phyloP scores from a whole-genome alignment of 2,797 vertebrate species.

The Rhinella marina region DNA sequence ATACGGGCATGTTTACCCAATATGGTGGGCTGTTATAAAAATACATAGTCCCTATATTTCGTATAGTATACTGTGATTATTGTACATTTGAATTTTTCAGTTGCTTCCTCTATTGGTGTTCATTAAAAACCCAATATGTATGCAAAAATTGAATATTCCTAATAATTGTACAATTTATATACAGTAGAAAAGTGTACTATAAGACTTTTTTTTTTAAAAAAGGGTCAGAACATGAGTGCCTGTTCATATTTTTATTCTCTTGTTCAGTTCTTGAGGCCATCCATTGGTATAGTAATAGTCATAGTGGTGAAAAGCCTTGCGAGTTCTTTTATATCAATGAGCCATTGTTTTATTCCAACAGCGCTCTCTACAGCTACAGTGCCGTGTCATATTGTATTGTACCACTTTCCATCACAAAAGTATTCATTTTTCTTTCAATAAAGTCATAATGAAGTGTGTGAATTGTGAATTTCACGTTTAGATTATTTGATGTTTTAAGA shows the following conservation, averaged over 20 bases:
- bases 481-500: neutral
- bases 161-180: neutral
- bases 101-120: neutral
- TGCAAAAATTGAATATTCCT: neutral
- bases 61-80: neutral
- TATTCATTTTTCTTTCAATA: neutral
- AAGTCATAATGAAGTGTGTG: neutral
- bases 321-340: constrained; percentile 32
- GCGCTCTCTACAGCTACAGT: constrained; percentile 42
- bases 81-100: neutral
- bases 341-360: constrained; percentile 47
- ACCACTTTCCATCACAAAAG: constrained; percentile 14
- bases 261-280: neutral
- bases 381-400: constrained; percentile 14
- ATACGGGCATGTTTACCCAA: constrained; percentile 6
- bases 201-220: neutral
- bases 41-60: neutral
- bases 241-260: neutral
- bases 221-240: neutral
- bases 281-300: constrained; percentile 12
- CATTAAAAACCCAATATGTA: neutral
- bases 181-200: neutral
- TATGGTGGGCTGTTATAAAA: neutral
- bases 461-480: neutral
- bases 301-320: neutral